A percentile compares a stretch with the other conserved stretches of the same genome.
Conservation (phyloP, 2,113 vertebrate genomes). For the Myiozetetes cayanensis region DNA sequence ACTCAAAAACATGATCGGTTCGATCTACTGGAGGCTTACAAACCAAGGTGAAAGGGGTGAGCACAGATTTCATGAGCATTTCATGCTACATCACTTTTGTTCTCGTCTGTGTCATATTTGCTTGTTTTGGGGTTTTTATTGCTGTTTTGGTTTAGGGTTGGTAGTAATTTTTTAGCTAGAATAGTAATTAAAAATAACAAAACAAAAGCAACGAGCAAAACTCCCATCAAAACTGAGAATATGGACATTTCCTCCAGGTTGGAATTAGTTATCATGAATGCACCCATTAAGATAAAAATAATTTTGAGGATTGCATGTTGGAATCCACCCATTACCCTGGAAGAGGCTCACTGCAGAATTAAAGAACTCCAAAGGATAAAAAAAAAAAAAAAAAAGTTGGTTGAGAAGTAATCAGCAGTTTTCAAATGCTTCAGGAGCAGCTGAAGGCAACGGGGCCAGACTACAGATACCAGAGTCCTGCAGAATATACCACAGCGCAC, state of each 20-base stretch:
- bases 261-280: not conserved
- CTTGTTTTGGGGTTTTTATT: not conserved
- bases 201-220: not conserved
- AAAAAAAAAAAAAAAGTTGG: not conserved
- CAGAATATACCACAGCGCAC: fast-evolving
- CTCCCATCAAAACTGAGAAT: not conserved
- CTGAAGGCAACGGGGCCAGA: not conserved
- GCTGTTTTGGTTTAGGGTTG: not conserved
- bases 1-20: not conserved
- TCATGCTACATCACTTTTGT: not conserved
- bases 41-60: not conserved
- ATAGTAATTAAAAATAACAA: not conserved
- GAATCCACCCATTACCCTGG: not conserved
- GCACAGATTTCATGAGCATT: not conserved
- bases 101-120: not conserved
- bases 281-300: not conserved
- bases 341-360: not conserved
- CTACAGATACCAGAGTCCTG: not conserved
- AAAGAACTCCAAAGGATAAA: fast-evolving
- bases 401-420: not conserved
- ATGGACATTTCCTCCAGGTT: not conserved
- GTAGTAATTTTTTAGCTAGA: not conserved
- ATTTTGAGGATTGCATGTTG: not conserved
- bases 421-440: not conserved
- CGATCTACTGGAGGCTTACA: not conserved